Conservation (phyloP, 2,888 invertebrate species). For the Ephialtes manifestator region DNA sequence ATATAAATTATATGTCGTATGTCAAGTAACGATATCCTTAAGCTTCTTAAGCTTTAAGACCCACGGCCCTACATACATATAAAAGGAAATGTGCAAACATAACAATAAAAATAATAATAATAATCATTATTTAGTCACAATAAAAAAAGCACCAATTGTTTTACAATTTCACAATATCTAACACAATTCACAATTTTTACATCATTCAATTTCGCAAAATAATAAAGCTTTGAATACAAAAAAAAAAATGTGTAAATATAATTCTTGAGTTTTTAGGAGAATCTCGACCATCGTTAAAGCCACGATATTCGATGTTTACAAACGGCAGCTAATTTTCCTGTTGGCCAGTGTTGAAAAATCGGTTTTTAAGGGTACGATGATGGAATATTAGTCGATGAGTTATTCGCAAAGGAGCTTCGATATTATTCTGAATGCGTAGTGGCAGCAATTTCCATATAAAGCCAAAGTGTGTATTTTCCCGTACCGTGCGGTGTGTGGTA, state of each 20-base stretch:
- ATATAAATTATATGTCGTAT: no score
- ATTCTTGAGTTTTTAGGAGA: not conserved
- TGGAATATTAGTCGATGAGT: conserved; percentile 58
- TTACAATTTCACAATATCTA: no score
- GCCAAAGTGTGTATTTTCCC: conserved; percentile 55
- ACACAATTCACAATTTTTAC: no score
- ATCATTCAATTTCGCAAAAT: not conserved
- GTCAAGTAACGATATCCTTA: no score
- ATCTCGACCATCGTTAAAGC: not conserved
- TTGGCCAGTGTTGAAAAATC: conserved; percentile 53
- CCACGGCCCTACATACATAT: no score
- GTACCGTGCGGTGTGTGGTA: conserved; percentile 25
- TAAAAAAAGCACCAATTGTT: no score
- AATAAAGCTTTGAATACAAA: no score
- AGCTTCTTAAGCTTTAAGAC: no score
- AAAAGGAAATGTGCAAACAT: no score
- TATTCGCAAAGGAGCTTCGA: conserved; percentile 41
- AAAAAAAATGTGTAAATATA: no score
- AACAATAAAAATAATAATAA: no score
- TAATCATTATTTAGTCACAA: no score
- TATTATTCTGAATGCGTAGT: conserved; percentile 64
- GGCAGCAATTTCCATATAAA: conserved; percentile 65
- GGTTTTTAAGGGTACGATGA: conserved; percentile 58
- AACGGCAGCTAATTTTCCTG: not conserved
- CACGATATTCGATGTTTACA: not conserved